These are phyloP conservation scores for Andricus grossulariae DNA, from an alignment of 1,140 invertebrate genomes.

Conservation along the genomic window DNA sequence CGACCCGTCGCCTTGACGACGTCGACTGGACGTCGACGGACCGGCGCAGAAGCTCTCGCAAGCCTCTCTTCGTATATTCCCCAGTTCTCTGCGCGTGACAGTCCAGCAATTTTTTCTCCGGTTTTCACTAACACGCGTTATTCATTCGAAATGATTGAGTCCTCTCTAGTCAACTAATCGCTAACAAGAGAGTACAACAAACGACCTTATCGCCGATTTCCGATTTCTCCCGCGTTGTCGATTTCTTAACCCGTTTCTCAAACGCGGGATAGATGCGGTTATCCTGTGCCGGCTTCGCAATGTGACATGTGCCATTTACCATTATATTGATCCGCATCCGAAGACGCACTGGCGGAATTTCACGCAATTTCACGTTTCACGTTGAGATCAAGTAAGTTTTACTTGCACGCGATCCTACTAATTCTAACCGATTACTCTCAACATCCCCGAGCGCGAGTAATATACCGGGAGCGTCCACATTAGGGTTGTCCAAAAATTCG, in stretches of 20 bases:
- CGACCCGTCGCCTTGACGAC: slow-evolving; percentile 66
- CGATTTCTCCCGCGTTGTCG: slow-evolving; percentile 27
- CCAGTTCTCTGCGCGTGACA: slow-evolving; percentile 60
- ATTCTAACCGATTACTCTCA: neutral
- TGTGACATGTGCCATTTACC: slow-evolving; percentile 62
- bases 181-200: neutral
- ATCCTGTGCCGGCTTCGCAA: slow-evolving; percentile 41
- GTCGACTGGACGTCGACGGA: slow-evolving; percentile 48
- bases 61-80: slow-evolving; percentile 53
- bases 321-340: slow-evolving; percentile 64
- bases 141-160: neutral
- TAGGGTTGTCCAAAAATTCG: no score
- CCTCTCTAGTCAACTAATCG: neutral
- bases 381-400: slow-evolving; percentile 35
- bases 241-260: slow-evolving; percentile 11
- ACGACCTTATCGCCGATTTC: slow-evolving; percentile 14
- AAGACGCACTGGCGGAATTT: slow-evolving; percentile 56
- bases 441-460: neutral
- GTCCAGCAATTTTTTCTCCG: slow-evolving; percentile 63
- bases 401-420: slow-evolving; percentile 18
- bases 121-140: slow-evolving; percentile 46
- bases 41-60: slow-evolving; percentile 56
- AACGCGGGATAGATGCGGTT: slow-evolving; percentile 29
- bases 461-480: no score
- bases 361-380: slow-evolving; percentile 59